Percentiles rank a stretch among this genome's conserved stretches.
These are phyloP conservation scores for Drosophila mulleri DNA, from an alignment of 2,888 invertebrate genomes.

Conservation along the genomic window DNA sequence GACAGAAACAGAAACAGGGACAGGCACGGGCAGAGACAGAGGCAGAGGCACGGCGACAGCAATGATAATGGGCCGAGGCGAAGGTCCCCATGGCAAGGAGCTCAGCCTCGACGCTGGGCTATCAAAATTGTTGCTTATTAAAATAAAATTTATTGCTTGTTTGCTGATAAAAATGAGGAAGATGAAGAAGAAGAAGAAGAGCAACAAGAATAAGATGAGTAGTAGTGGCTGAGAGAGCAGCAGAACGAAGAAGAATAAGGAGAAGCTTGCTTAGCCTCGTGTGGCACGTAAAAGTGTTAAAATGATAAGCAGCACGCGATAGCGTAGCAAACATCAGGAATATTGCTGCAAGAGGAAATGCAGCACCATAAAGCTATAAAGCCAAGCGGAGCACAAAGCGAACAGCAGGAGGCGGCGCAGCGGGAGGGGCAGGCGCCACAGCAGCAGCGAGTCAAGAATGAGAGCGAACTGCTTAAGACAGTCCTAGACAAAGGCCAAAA, in stretches of 20 bases:
- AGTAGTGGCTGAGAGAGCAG: constrained; percentile 32
- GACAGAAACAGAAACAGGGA: too few species aligned
- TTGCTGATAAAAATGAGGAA: constrained; percentile 77
- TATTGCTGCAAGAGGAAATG: constrained; percentile 56
- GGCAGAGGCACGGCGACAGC: neutral
- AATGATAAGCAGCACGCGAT: constrained; percentile 69
- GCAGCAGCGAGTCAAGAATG: too few species aligned
- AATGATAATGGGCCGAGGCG: constrained; percentile 11
- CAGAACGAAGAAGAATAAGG: constrained; percentile 5
- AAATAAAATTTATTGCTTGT: constrained; percentile 81
- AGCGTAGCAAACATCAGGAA: constrained; percentile 54
- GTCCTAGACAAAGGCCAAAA: constrained; percentile 48
- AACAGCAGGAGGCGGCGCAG: neutral
- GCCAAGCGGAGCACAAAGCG: constrained; percentile 8
- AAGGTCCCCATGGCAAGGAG: constrained; percentile 17
- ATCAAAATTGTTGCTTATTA: constrained; percentile 81
- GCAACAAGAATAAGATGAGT: constrained; percentile 15
- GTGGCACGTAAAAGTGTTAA: constrained; percentile 73
- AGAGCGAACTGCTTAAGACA: neutral
- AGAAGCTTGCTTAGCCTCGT: constrained; percentile 24
- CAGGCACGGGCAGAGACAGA: neutral
- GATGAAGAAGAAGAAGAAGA: constrained; percentile 50
- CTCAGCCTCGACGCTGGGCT: constrained; percentile 38
- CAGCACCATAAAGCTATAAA: constrained; percentile 49
- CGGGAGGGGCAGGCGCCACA: neutral